Evolutionary conservation across 2,888 invertebrate genomes (phyloP), one percentile per base, ranked within the genome.

Genomic region (Drosophila kanekoi): DNA sequence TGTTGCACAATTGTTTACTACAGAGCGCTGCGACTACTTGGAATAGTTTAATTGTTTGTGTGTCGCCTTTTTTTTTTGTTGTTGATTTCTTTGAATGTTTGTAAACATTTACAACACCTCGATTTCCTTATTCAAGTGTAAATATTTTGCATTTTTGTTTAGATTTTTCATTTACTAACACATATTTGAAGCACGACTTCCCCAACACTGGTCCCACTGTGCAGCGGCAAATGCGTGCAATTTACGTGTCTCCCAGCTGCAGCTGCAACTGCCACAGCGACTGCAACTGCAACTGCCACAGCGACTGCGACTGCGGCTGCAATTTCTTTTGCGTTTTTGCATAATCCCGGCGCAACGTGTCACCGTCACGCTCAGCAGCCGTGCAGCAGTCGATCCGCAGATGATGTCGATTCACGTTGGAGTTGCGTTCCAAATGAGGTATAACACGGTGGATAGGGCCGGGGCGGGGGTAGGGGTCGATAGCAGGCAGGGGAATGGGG

Each of bases 301-400:
- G 82, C 77, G 18, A 23, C 45, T 76, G 72, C 77, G 70, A 62
- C 72, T 83, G 82, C 77, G 18, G 33, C 45, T 78, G 79, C 73
- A 83, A 72, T 83, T 82, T 88, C 77, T 86, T 72, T 72, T 62
- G 38, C 65, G 66, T 86, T 86, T 73, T 87, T 78, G 87, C 85
- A 87, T 83, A 83, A 83, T 83, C 81, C 87, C 85, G 63, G 62
- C 62, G 70, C 87, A 68, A 62, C 81, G 72, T 84, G 85, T 86
- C 87, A 77, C 62, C 87, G 81, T 89, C 83, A 89, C 83, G 83
- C 89, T 81, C 78, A 68, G 69, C 63, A 58, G 44, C 64, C 61
- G 61, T 71, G 71, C 71, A 45, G 59, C 60, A 60, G 51, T 38
- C 73, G 58, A 66, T 49, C 53, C 54, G 43, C 61, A 53, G 62